Conservation (phyloP, 2,113 vertebrate genomes). For the Cygnus atratus region DNA sequence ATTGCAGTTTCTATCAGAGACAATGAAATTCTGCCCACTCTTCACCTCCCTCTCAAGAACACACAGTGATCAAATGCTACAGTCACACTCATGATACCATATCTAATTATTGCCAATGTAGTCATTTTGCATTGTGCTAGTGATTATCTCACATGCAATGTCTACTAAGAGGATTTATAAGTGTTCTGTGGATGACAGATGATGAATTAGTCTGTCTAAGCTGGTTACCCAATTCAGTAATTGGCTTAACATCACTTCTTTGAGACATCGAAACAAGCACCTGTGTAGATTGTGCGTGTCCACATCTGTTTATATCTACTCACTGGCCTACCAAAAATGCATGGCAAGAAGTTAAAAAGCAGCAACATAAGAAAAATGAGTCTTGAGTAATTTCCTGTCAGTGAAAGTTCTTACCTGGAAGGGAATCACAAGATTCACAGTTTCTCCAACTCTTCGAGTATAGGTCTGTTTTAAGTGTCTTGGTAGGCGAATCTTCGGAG, state of each 20-base stretch:
- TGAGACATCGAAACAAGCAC: fast-evolving
- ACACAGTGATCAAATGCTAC: not conserved
- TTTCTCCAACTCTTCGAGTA: conserved; percentile 91
- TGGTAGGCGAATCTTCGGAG: conserved; percentile 94
- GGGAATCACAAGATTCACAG: conserved; percentile 95
- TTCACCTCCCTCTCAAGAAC: not conserved
- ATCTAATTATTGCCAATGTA: not conserved
- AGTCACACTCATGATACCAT: not conserved
- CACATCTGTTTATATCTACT: not conserved
- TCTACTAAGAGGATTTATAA: not conserved
- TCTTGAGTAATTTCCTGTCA: not conserved
- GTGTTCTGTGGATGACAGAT: not conserved
- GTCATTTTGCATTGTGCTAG: not conserved
- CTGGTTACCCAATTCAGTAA: not conserved
- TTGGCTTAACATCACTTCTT: not conserved
- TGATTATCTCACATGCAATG: not conserved
- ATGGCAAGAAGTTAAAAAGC: not conserved
- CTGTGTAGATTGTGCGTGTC: not conserved
- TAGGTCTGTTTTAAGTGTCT: conserved; percentile 97
- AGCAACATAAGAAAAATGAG: not conserved
- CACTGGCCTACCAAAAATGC: not conserved
- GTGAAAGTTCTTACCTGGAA: conserved; percentile 83
- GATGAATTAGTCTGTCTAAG: not conserved
- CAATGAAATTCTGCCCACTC: not conserved
- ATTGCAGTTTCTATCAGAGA: not conserved